Conservation (phyloP, 1,140 invertebrate species). For the Lethrus apterus region DNA sequence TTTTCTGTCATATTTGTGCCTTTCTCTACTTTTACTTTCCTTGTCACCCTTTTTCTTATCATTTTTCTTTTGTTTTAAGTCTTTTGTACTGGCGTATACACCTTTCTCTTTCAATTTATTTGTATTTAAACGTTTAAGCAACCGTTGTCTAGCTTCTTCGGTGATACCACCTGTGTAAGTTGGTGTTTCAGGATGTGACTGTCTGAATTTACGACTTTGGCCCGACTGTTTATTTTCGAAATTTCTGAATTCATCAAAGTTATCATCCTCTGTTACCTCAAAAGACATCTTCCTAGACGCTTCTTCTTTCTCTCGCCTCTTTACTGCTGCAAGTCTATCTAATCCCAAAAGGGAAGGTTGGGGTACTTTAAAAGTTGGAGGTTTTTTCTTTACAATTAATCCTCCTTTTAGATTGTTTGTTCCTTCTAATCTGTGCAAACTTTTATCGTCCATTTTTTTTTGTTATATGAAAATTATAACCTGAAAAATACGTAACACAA, state of each 20-base stretch:
- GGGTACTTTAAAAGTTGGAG: conserved; percentile 68
- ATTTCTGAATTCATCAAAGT: conserved; percentile 39
- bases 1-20: conserved; percentile 31
- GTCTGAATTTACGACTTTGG: conserved; percentile 63
- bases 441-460: conserved; percentile 42
- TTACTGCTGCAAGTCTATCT: conserved; percentile 76
- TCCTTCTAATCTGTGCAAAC: conserved; percentile 76
- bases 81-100: conserved; percentile 49
- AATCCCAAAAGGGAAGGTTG: conserved; percentile 75
- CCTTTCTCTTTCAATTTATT: conserved; percentile 42
- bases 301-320: conserved; percentile 57
- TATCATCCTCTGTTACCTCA: conserved; percentile 54
- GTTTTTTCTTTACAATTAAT: conserved; percentile 74
- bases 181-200: conserved; percentile 78
- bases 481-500: no score
- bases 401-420: conserved; percentile 66
- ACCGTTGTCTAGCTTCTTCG: conserved; percentile 63
- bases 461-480: background rate
- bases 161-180: conserved; percentile 88
- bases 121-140: conserved; percentile 54
- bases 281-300: conserved; percentile 56
- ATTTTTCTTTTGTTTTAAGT: conserved; percentile 31
- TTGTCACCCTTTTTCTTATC: conserved; percentile 19
- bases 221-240: conserved; percentile 34
- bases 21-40: conserved; percentile 39